Conservation (phyloP, 2,888 invertebrate species). For the Rhogogaster chlorosoma region DNA sequence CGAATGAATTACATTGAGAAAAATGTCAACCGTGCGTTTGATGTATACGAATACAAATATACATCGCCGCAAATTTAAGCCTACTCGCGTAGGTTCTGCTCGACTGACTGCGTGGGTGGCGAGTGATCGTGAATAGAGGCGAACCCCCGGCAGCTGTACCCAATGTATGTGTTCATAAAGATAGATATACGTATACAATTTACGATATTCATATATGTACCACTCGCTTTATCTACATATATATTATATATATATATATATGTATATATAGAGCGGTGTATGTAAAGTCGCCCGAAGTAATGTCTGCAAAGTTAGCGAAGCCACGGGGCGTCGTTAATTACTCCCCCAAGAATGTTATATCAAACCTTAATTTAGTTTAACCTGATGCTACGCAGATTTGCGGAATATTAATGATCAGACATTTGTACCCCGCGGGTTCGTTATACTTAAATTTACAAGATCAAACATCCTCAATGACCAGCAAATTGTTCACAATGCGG, state of each 20-base stretch:
- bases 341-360: conserved; percentile 53
- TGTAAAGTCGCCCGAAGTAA: conserved; percentile 51
- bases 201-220: conserved; percentile 2
- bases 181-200: conserved; percentile 15
- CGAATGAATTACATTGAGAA: conserved; percentile 3
- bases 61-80: conserved; percentile 32
- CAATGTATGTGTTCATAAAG: not conserved
- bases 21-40: conserved; percentile 21
- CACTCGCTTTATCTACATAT: not conserved
- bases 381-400: conserved; percentile 43
- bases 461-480: conserved; percentile 17
- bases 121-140: conserved; percentile 18
- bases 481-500: not conserved
- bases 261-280: not conserved
- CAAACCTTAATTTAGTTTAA: conserved; percentile 53
- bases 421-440: conserved; percentile 6
- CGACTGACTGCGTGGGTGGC: conserved; percentile 35
- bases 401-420: conserved; percentile 51
- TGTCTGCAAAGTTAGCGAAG: conserved; percentile 51
- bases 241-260: too few species aligned
- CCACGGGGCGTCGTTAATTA: conserved; percentile 54
- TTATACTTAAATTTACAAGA: conserved; percentile 29
- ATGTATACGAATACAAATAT: conserved; percentile 12
- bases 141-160: conserved; percentile 22
- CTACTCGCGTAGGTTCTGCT: conserved; percentile 9